Base-by-base conservation (phyloP, 2,797 vertebrate species). In the Lacerta agilis region DNA sequence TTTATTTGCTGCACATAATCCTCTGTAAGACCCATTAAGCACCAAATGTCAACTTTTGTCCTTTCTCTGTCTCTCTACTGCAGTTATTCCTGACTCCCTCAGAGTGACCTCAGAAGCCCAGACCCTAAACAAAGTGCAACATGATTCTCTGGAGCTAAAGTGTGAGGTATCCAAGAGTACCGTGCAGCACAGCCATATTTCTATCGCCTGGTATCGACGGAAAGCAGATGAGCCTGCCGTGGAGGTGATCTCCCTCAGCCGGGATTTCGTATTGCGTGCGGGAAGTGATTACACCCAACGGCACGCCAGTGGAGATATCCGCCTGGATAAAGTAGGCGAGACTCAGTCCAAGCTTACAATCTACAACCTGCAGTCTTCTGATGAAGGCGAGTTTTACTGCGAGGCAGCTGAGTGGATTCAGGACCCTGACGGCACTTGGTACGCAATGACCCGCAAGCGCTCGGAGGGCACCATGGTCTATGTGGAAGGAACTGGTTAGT, bases 321-420 rank as follows among this genome's bases (percentile, higher is more conserved):
- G 98, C 83, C 93, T 99, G 95, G 98, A 99, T 95, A 99, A 99
- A 94, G 97, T 98, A 6, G 98, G 98, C 23, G 97, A 97, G 79
- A 98, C 97, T 23, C 95, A 98, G 82, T 99, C 98, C 93, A 97
- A 98, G 79, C 97, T 99, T 86, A 99, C 98, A 92, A 96, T 99
- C 95, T 98, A 98, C 95, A 98, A 97, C 96, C 97, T 99, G 84
- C 99, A 99, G 96, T 98, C 98, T 0, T 95, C 97, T 0, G 99
- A 99, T 96, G 98, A 99, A 93, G 99, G 99, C 55, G 97, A 98
- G 94, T 97, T 99, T 75, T 99, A 98, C 97, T 99, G 99, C 0
- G 98, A 99, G 95, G 98, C 98, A 0, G 97, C 98, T 0, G 98
- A 99, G 95, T 99, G 99, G 99, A 98, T 99, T 93, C 98, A 99